These are phyloP conservation scores for Chaetura pelagica DNA, from an alignment of 2,113 vertebrate species.

Conservation along the genomic window DNA sequence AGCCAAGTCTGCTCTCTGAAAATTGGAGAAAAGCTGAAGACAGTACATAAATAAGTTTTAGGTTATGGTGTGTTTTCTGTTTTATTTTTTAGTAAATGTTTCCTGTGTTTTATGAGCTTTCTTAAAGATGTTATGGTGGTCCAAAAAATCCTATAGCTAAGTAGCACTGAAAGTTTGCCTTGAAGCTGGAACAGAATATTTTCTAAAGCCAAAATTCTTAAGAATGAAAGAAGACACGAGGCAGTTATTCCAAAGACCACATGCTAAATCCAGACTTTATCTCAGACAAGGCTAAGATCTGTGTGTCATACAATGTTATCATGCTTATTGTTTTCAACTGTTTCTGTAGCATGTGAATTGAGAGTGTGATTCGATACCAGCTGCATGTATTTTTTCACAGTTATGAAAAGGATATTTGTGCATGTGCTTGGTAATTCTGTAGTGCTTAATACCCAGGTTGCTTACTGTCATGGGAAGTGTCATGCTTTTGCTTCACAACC, in stretches of 20 bases:
- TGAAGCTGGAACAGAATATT: neutral
- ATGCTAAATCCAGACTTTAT: neutral
- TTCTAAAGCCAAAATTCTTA: neutral
- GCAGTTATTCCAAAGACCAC: neutral
- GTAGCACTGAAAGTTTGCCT: neutral
- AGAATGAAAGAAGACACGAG: neutral
- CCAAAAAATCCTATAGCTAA: neutral
- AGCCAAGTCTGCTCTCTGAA: neutral
- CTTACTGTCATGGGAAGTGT: neutral
- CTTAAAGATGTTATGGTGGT: neutral
- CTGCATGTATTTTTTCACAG: neutral
- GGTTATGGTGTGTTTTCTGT: neutral
- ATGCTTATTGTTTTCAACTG: neutral
- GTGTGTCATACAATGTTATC: neutral
- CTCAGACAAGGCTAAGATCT: neutral
- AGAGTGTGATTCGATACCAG: neutral
- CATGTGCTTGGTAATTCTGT: neutral
- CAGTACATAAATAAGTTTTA: neutral
- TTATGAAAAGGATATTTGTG: neutral
- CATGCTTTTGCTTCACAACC: neutral
- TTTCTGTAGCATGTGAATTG: neutral
- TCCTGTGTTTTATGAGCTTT: neutral
- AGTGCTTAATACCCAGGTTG: slow-evolving; percentile 27
- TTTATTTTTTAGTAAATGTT: neutral
- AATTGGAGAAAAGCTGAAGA: neutral